Evolutionary conservation across 37 sponge, comb jelly and placozoan genomes (phyloP), one percentile per base, ranked within the genome.

Genomic region (Halisarca cf. caerulea): DNA sequence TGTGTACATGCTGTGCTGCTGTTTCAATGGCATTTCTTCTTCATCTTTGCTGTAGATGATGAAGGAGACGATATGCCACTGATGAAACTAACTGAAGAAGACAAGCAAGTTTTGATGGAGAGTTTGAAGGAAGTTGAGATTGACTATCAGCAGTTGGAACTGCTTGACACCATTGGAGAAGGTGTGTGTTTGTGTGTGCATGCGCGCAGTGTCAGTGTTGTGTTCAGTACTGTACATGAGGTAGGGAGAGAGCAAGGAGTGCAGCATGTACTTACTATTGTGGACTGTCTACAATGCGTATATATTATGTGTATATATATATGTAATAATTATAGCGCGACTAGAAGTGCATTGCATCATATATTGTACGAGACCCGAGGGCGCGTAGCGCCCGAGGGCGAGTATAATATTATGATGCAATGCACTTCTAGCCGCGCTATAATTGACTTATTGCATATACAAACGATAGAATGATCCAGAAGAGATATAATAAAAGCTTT

Each of bases 121-220:
- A 74, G 77, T 38, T 24, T 74, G 66, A 60, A 37, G 32, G 64
- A 88, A 59, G 79, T 55, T 9, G 24, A 74, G 44, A 74, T 74
- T 4, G 77, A 74, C 44, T 74, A 41, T 25, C 44, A 36, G 2
- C 77, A 74, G 36, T 37, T 74, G 42, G 77, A 74, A 11, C 77
- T 74, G 11, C 30, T 37, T 36, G 77, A 74, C 44, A 74, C 77
- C 1, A 32, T 74, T 39, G 77, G 77, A 34, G 77, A 74, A 74
- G 77, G 77, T 74, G 77, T 3, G 45, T 14, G 25, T 15, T 20
- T 55, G 57, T 20, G 30, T n/a, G 30, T 15, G n/a, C 64, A 62
- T 6, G 15, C 64, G 15, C 9, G 6, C 51, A 47, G 6, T 11
- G 11, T 47, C 51, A 14, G 51, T 62, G 25, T 55, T 55, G 30